Evolutionary conservation across 2,888 invertebrate species (phyloP), one percentile per base, ranked within the genome.

Genomic region (Troides helena): DNA sequence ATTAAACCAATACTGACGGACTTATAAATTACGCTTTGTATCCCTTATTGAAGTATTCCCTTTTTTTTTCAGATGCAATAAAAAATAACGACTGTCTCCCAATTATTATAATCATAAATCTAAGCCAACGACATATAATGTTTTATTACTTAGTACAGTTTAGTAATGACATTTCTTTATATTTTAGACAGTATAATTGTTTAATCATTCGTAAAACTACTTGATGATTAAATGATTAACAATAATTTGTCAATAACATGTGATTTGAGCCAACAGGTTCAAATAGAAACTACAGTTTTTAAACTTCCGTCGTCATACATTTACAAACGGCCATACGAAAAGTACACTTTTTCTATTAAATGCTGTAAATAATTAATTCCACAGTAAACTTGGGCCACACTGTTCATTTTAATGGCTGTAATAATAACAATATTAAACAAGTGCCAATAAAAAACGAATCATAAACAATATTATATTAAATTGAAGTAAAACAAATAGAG

Each of bases 401-500:
- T 43, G 36, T 43, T 67, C 50, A 61, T 30, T 30, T 58, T 56
- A 59, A 70, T 70, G 63, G 59, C 46, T 59, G 68, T 50, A 71
- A 63, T 66, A 65, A 65, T 72, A 71, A 74, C 73, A 39, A 73
- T 78, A 80, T 76, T 76, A 75, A 76, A 75, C 73, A 76, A 77
- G 78, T 76, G 76, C 75, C 78, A 76, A 81, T 85, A 85, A 84
- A 85, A 82, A 69, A 73, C 73, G 59, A 69, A 63, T 76, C 77
- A 77, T 84, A 84, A 85, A 84, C 84, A 83, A 82, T 84, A 82
- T 81, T 79, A 83, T 85, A 89, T 88, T 85, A 88, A 87, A 88
- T 81, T 86, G 78, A 79, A 86, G 83, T 89, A 89, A 88, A 91
- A 90, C 88, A 90, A 90, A 92, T 86, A 90, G 82, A 87, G 85